These are phyloP conservation scores for Willisornis vidua DNA, from an alignment of 2,113 vertebrate species.

Conservation along the genomic window DNA sequence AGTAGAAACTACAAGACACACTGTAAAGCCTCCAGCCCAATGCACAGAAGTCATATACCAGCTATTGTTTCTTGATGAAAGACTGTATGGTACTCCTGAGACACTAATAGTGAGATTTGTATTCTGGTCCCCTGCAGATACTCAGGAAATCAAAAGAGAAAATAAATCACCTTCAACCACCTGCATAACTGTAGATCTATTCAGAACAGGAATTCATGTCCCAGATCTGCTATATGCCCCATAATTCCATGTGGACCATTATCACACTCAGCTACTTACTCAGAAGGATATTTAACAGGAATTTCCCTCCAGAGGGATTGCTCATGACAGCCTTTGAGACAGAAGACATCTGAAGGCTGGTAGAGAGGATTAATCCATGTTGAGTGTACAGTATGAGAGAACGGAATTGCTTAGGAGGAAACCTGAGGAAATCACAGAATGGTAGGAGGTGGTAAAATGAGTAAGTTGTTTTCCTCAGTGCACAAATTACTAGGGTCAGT, in stretches of 20 bases:
- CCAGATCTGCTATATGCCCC: not conserved
- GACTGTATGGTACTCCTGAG: not conserved
- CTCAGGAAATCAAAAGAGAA: not conserved
- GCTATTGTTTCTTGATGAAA: not conserved
- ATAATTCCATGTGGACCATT: not conserved
- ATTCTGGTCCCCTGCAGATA: not conserved
- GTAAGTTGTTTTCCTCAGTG: not conserved
- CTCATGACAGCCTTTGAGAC: not conserved
- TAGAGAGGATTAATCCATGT: not conserved
- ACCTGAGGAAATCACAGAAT: not conserved
- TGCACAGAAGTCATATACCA: not conserved
- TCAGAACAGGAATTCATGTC: not conserved
- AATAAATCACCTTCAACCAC: conserved; percentile 7
- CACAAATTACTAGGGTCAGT: not conserved
- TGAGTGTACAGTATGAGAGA: not conserved
- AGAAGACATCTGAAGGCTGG: not conserved
- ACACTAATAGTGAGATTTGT: not conserved
- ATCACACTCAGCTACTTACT: conserved; percentile 21
- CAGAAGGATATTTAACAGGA: conserved; percentile 13
- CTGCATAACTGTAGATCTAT: not conserved
- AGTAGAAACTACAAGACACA: not conserved
- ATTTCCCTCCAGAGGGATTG: conserved; percentile 19
- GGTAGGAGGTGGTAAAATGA: not conserved
- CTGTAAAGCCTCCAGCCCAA: not conserved
- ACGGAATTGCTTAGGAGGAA: not conserved